Evolutionary conservation across 1,140 invertebrate species (phyloP).

Genomic region (Gonioctena quinquepunctata): DNA sequence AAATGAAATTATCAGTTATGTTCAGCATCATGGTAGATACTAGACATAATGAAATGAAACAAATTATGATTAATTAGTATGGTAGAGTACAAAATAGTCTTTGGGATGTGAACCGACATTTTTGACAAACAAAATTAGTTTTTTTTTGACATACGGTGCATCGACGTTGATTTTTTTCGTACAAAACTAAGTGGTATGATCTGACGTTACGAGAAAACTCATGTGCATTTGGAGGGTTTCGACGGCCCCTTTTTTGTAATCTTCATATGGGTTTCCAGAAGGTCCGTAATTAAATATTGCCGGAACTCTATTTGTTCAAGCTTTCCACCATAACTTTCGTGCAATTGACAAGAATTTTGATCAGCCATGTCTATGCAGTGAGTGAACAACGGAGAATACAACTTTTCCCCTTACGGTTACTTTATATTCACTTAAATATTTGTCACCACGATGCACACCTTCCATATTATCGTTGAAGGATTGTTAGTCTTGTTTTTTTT

Average conservation of each 20-base stretch:
- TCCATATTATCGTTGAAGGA: conserved; percentile 42
- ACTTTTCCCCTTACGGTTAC: conserved; percentile 40
- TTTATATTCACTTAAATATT: conserved; percentile 34
- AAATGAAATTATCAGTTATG: no score
- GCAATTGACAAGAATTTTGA: conserved; percentile 48
- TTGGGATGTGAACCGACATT: conserved; percentile 20
- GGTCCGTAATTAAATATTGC: not conserved
- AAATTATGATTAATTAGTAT: no score
- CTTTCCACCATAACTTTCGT: conserved; percentile 21
- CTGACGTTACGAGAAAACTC: conserved; percentile 1
- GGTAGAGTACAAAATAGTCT: conserved; percentile 11
- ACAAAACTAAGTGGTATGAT: conserved; percentile 7
- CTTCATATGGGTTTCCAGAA: conserved; percentile 20
- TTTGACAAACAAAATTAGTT: conserved; percentile 11
- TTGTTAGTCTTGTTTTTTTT: conserved; percentile 32
- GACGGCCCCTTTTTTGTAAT: conserved; percentile 1
- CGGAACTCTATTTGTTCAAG: conserved; percentile 13
- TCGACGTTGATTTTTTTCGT: conserved; percentile 10
- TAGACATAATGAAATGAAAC: no score
- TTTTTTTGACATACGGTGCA: conserved; percentile 11
- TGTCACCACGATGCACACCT: conserved; percentile 36
- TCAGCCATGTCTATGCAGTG: conserved; percentile 30
- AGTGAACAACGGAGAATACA: conserved; percentile 36
- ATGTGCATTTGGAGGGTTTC: not conserved
- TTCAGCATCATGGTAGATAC: no score